Conservation (phyloP, 2,113 vertebrate genomes). For the Nesospiza acunhae region DNA sequence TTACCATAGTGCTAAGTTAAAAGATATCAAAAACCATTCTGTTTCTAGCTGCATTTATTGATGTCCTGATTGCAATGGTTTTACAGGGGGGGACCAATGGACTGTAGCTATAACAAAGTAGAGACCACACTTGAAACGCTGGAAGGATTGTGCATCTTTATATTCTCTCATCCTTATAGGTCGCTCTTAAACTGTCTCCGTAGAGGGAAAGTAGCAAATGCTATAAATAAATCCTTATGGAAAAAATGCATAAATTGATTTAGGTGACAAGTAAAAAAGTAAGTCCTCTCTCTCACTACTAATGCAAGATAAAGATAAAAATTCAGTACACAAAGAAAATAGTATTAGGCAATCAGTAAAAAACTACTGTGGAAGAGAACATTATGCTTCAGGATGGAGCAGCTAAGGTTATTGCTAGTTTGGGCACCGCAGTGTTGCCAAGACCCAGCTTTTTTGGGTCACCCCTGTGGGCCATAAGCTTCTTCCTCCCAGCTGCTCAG, state of each 20-base stretch:
- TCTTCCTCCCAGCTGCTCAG: background rate
- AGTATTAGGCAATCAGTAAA: background rate
- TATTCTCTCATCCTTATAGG: background rate
- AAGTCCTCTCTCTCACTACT: background rate
- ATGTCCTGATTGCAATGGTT: background rate
- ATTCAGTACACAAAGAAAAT: background rate
- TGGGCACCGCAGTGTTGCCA: background rate
- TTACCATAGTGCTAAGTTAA: background rate
- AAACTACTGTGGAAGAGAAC: background rate
- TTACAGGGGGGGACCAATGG: background rate
- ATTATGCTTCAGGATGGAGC: background rate
- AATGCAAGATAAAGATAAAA: background rate
- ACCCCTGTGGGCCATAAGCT: background rate
- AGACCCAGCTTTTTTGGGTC: background rate
- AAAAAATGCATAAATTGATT: background rate
- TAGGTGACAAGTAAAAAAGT: background rate
- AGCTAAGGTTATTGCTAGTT: background rate
- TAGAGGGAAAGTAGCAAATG: background rate
- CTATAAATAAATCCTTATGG: background rate
- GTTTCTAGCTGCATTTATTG: background rate
- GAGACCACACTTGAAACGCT: background rate
- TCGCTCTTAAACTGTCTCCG: background rate
- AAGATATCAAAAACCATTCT: background rate
- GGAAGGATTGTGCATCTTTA: background rate
- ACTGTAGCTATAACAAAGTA: background rate